Base-by-base conservation (phyloP, 2,113 vertebrate species). In the Podarcis muralis region DNA sequence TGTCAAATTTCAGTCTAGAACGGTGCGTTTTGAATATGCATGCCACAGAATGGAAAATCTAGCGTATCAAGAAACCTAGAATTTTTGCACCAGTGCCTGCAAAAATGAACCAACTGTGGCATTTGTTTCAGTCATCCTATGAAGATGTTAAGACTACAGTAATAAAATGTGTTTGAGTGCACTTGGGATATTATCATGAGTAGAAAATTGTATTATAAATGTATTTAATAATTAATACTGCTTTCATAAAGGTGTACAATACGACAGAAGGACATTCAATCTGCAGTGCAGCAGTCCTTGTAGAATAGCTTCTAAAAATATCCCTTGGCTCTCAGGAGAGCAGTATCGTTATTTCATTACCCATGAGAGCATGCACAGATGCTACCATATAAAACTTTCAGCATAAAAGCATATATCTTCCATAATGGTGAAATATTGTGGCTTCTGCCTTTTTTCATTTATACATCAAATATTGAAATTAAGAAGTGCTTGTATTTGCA, bases 281-380 rank as follows among this genome's bases (percentile, higher is more conserved):
- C 9, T 83, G 22, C 66, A 20, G 23, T 81, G 32, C 30, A 81
- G 43, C 66, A 43, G 72, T 37, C 32, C 76, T 87, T 32, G 76
- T 76, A 35, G 71, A 83, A 66, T 68, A 66, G 69, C 82, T 88
- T 88, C 87, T 83, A 88, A 88, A 88, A 66, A 83, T 68, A 80
- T 48, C 80, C 57, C 74, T 9, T 32, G 48, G 71, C 37, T 83
- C 57, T 83, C 37, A 32, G 7, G 87, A 48, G 72, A 88, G 27
- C 35, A 76, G 35, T 69, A 84, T 84, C 9, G n/a, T 89, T 71
- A 79, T 69, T 84, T 89, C 48, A 84, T 89, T 84, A 89, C 75
- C 72, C 72, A 25, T 59, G 35, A 82, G 53, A 77, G 5, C 53
- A 43, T 76, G 72, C 57, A 79, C 87, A 89, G 82, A 89, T 89